Base-by-base conservation (phyloP, 2,888 invertebrate species). In the Tigriopus californicus region DNA sequence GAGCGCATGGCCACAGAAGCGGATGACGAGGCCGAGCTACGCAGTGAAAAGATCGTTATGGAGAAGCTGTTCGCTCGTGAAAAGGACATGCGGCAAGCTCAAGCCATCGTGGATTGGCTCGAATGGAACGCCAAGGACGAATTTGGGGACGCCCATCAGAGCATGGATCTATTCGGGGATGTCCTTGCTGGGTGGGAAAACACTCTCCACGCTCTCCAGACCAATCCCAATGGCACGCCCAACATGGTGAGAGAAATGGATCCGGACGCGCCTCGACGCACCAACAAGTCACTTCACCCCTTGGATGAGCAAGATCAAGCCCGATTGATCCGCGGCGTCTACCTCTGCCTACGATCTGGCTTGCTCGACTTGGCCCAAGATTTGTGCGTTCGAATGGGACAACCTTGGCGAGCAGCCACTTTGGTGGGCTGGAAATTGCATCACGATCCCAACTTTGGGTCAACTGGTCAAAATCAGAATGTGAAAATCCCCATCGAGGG, bases 21-120 rank as follows among this genome's bases (percentile, higher is more conserved):
- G 60, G 67, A 67, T 47, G 68, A 72, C 60, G 69, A 64, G 41
- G 61, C 60, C 18, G 54, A 58, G 58, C 53, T 60, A 33, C 57
- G 66, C 47, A 61, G 67, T 62, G 64, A 66, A 13, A 66, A 68
- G 53, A 67, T 70, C 60, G 71, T 74, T 47, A 81, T 80, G 65
- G 82, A 82, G 64, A 18, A 51, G 10, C 51, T 60, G 49, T 61
- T 62, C 1, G 18, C 20, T 10, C 20, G 13, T 12, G 22, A 55
- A 6, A 10, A 47, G 25, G 18, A 55, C 18, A 24, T 51, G 55
- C 48, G 46, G 41, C 57, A 59, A 59, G 64, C 65, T 66, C 87
- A 94, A 70, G 70, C 91, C 53, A 80, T 94, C 46, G 82, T 92
- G 24, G 92, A 92, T 70, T 94, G 94, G 94, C 70, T 94, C 58